A percentile compares a stretch with the other conserved stretches of the same genome.
Evolutionary conservation across 1,140 invertebrate species (phyloP).

Genomic region (Apis laboriosa): DNA sequence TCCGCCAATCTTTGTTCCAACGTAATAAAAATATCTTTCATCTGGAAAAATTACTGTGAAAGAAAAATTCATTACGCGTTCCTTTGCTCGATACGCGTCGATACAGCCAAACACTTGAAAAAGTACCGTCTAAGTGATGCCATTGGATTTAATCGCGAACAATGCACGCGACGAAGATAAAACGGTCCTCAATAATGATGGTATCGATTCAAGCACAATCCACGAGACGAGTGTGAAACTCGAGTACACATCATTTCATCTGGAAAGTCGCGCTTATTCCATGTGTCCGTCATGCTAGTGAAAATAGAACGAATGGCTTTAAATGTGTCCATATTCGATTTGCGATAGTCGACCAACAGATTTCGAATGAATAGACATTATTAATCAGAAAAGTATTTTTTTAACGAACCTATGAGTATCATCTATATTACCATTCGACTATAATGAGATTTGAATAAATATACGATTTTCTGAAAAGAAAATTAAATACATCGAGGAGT

Average conservation of each 20-base stretch:
- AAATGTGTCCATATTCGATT: neutral
- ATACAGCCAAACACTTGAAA: neutral
- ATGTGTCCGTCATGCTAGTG: neutral
- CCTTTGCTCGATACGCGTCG: neutral
- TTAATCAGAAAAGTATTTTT: neutral
- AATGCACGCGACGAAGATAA: slow-evolving; percentile 39
- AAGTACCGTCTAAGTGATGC: slow-evolving; percentile 19
- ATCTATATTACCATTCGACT: no score
- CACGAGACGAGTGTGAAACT: slow-evolving; percentile 33
- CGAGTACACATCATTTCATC: neutral
- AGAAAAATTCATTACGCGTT: neutral
- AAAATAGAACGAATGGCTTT: neutral
- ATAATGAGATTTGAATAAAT: neutral
- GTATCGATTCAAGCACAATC: slow-evolving; percentile 60
- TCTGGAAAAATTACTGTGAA: neutral
- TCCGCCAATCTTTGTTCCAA: neutral
- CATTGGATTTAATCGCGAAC: slow-evolving; percentile 57
- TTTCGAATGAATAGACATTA: neutral
- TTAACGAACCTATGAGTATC: no score
- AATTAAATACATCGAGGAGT: no score
- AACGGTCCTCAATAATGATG: slow-evolving; percentile 61
- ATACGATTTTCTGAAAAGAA: no score
- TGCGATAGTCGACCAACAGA: neutral
- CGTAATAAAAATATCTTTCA: neutral
- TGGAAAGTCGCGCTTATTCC: slow-evolving; percentile 2